Evolutionary conservation across 2,797 vertebrate species (phyloP).

Genomic region (Simalia tracyae): DNA sequence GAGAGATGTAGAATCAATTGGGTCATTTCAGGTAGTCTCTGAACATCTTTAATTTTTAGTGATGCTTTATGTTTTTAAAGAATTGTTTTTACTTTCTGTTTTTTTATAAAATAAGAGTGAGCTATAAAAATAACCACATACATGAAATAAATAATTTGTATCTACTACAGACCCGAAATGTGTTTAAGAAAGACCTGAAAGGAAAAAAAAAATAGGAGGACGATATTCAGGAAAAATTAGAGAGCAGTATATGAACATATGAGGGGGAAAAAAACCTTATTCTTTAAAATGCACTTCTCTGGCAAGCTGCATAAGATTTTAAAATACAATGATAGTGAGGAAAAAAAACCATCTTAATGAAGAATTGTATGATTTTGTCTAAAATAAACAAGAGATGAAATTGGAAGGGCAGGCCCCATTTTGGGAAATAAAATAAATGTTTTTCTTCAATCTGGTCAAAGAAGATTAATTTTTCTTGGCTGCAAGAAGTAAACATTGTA

Average conservation of each 20-base stretch:
- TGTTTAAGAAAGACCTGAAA: background rate
- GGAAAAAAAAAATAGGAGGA: background rate
- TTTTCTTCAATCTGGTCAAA: background rate
- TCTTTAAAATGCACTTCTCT: background rate
- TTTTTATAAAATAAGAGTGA: background rate
- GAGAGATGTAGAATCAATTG: background rate
- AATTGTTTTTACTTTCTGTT: background rate
- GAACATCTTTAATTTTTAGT: background rate
- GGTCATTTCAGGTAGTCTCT: background rate
- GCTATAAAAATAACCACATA: background rate
- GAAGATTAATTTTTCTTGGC: slow-evolving; percentile 53
- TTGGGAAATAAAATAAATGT: slow-evolving; percentile 17
- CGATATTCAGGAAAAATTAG: no score
- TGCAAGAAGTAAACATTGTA: slow-evolving; percentile 11
- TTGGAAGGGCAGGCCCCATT: background rate
- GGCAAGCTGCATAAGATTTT: background rate
- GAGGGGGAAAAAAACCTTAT: background rate
- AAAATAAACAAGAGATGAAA: slow-evolving; percentile 20
- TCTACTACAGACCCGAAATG: background rate
- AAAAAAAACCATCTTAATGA: background rate
- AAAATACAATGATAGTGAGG: background rate
- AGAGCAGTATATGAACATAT: background rate
- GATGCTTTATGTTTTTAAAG: background rate
- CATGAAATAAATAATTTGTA: background rate
- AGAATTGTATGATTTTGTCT: background rate